These are phyloP conservation scores for Nannoperca australis DNA, from an alignment of 2,797 vertebrate species.

Conservation along the genomic window DNA sequence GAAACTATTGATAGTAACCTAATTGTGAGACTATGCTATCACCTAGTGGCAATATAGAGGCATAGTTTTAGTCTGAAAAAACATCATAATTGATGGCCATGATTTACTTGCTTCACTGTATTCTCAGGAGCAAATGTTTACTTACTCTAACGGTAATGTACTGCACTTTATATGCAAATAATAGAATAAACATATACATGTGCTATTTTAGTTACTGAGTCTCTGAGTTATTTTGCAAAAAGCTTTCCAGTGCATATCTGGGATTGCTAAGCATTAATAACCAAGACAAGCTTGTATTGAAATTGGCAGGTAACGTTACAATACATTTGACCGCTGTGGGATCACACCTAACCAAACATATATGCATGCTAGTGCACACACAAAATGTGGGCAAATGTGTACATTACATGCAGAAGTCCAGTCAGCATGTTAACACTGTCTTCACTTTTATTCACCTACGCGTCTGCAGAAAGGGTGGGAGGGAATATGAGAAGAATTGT, in stretches of 20 bases:
- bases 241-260: not conserved
- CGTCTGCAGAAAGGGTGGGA: conserved; percentile 45
- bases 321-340: conserved; percentile 9
- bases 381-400: not conserved
- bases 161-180: not conserved
- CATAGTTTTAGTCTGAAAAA: not conserved
- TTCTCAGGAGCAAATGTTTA: not conserved
- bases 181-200: not conserved
- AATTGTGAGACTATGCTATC: conserved; percentile 71
- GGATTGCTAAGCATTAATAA: conserved; percentile 7
- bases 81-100: no score
- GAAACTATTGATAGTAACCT: not conserved
- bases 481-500: conserved; percentile 78
- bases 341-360: not conserved
- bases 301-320: conserved; percentile 49
- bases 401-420: not conserved
- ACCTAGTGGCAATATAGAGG: conserved; percentile 76
- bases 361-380: not conserved
- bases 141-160: not conserved
- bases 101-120: not conserved
- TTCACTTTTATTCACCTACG: conserved; percentile 32
- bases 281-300: conserved; percentile 42
- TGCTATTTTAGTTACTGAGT: not conserved
- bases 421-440: conserved; percentile 18
- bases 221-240: not conserved